Percentiles rank a stretch among this genome's conserved stretches.
These are phyloP conservation scores for Silvanus unidentatus DNA, from an alignment of 2,888 invertebrate species.

Conservation along the genomic window DNA sequence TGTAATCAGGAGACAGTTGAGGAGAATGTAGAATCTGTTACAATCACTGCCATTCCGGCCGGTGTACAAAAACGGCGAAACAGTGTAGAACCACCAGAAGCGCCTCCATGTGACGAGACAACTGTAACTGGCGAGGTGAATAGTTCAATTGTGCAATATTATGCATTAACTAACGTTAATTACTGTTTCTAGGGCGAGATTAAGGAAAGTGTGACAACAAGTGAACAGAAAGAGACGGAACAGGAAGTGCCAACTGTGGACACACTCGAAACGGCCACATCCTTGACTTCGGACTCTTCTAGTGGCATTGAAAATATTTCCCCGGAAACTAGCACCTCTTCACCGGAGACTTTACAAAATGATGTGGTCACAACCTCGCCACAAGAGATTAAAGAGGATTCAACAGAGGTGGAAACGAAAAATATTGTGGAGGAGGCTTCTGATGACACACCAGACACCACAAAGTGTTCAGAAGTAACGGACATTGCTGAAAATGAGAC, in stretches of 20 bases:
- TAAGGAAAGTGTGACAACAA: too few relatives aligned
- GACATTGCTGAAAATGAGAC: too few relatives aligned
- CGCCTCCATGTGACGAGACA: neutral
- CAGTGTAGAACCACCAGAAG: conserved; percentile 27
- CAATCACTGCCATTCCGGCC: conserved; percentile 28
- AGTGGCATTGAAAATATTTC: conserved; percentile 19
- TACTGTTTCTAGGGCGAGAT: too few relatives aligned
- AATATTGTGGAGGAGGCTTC: conserved; percentile 3
- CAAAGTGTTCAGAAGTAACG: neutral
- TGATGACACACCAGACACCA: conserved; percentile 5
- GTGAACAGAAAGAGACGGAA: too few relatives aligned
- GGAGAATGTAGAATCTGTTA: conserved; percentile 17
- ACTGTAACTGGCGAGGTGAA: neutral
- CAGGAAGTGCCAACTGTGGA: too few relatives aligned
- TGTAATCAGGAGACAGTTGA: conserved; percentile 19
- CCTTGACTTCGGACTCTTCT: too few relatives aligned
- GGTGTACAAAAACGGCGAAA: conserved; percentile 33
- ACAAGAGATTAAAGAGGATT: conserved; percentile 3
- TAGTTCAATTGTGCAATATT: too few relatives aligned
- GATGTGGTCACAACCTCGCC: conserved; percentile 7
- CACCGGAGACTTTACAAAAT: conserved; percentile 15
- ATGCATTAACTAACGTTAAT: too few relatives aligned
- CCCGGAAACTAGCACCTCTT: conserved; percentile 21
- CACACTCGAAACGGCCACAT: too few relatives aligned
- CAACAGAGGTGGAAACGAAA: neutral